Conservation (phyloP, 2,113 vertebrate species). For the Sebastes fasciatus region DNA sequence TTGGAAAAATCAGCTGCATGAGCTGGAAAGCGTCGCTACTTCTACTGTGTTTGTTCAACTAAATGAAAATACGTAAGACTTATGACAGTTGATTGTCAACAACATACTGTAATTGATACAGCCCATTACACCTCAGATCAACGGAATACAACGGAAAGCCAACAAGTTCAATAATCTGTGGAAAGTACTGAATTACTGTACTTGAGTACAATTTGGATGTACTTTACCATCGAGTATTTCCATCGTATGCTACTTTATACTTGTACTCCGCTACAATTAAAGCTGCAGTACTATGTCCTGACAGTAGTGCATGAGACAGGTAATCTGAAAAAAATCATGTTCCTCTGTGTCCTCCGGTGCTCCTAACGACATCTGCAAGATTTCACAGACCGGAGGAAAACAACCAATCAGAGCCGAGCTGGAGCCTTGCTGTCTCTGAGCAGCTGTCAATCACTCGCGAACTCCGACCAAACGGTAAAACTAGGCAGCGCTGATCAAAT, state of each 20-base stretch:
- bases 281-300: background rate
- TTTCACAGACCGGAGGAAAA: too few relatives aligned
- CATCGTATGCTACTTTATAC: background rate
- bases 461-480: too few relatives aligned
- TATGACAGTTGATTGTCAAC: background rate
- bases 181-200: background rate
- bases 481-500: too few relatives aligned
- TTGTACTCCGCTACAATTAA: background rate
- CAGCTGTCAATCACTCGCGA: too few relatives aligned
- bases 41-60: background rate
- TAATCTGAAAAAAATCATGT: too few relatives aligned
- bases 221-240: background rate
- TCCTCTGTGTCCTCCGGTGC: too few relatives aligned
- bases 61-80: background rate
- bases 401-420: too few relatives aligned
- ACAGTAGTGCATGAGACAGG: too few relatives aligned
- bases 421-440: too few relatives aligned
- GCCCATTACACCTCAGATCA: background rate
- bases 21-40: background rate
- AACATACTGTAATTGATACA: background rate
- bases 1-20: slow-evolving; percentile 17
- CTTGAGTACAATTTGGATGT: background rate
- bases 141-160: background rate
- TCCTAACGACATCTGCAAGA: too few relatives aligned
- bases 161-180: background rate